phyloP scores from a whole-genome alignment of 2,113 vertebrate species.

The Vulpes lagopus region DNA sequence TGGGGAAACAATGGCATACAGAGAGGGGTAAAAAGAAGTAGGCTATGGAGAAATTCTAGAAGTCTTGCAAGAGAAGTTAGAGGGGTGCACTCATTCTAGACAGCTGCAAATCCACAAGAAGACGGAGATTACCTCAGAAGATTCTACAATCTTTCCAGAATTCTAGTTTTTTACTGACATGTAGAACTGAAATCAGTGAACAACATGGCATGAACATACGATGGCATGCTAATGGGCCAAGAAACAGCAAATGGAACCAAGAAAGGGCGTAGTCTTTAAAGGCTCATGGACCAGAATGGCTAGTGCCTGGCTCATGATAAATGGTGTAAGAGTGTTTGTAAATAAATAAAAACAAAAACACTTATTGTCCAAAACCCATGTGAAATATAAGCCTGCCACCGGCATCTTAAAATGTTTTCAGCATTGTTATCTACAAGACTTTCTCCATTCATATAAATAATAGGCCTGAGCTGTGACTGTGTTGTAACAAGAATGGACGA shows the following conservation, averaged over 20 bases:
- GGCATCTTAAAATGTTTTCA: background rate
- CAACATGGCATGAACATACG: rapidly evolving
- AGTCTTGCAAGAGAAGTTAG: background rate
- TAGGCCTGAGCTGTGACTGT: background rate
- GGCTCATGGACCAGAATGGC: background rate
- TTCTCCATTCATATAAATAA: background rate
- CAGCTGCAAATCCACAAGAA: background rate
- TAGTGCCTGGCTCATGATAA: background rate
- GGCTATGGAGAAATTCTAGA: background rate
- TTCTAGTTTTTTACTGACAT: background rate
- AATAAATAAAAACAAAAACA: background rate
- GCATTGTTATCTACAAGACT: constrained; percentile 21
- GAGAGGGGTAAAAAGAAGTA: background rate
- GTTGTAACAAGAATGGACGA: background rate
- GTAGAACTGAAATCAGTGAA: background rate
- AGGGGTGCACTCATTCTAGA: background rate
- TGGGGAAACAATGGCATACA: background rate
- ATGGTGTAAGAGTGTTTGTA: background rate
- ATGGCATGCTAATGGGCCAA: background rate
- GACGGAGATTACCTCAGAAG: background rate
- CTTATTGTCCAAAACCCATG: background rate
- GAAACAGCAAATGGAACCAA: background rate
- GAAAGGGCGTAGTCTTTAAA: background rate
- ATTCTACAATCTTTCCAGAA: background rate
- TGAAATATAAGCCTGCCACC: constrained; percentile 17